phyloP scores from a whole-genome alignment of 2,797 vertebrate species.

The Spondyliosoma cantharus region DNA sequence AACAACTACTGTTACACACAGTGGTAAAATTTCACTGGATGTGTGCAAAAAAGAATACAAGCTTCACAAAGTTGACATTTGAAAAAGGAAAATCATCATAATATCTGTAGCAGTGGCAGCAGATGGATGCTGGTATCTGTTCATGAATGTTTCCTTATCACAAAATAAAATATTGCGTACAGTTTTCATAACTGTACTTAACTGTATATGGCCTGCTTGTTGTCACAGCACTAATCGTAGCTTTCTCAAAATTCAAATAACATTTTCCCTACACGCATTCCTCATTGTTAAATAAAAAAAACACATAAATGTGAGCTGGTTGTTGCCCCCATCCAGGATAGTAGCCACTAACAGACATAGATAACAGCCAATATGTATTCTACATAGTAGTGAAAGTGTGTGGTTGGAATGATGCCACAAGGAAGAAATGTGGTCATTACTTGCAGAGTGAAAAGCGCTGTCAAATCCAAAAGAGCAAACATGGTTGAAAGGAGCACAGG shows the following conservation, averaged over 20 bases:
- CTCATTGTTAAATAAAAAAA: not conserved
- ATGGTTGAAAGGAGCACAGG: not conserved
- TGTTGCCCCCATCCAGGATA: not conserved
- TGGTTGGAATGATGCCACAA: not conserved
- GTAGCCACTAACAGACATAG: not conserved
- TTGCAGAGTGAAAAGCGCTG: not conserved
- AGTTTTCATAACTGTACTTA: not conserved
- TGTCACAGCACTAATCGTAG: not conserved
- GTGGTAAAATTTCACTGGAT: conserved; percentile 31
- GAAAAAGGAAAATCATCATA: not conserved
- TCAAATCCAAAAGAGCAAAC: not conserved
- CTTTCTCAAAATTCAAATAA: not conserved
- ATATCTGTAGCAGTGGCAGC: not conserved
- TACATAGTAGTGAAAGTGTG: not conserved
- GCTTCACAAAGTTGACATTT: conserved; percentile 10
- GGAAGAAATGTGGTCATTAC: not conserved
- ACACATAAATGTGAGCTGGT: not conserved
- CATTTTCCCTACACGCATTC: not conserved
- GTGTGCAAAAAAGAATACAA: conserved; percentile 14
- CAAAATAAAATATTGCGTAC: not conserved
- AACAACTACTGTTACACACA: conserved; percentile 69
- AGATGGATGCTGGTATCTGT: not conserved
- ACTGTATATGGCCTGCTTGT: not conserved
- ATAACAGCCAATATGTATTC: not conserved
- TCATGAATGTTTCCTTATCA: not conserved